A percentile compares a stretch with the other conserved stretches of the same genome.
phyloP scores from a whole-genome alignment of 1,140 invertebrate species.

The Bombus ignitus region DNA sequence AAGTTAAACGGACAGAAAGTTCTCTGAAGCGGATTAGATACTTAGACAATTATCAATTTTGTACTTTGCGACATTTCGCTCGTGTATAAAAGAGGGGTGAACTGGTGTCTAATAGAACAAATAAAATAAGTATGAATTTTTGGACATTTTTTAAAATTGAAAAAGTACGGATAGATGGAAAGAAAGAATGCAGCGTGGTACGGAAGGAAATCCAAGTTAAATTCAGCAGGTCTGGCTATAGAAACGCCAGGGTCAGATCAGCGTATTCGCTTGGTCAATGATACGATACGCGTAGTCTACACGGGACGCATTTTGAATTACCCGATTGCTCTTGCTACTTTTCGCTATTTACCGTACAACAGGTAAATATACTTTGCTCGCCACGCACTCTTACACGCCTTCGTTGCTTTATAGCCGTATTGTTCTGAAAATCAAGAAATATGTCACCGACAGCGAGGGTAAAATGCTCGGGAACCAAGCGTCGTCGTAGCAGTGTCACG shows the following conservation, averaged over 20 bases:
- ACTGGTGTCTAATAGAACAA: too few species aligned
- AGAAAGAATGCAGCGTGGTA: too few species aligned
- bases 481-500: constrained; percentile 74
- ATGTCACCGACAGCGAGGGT: constrained; percentile 80
- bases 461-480: constrained; percentile 77
- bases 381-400: constrained; percentile 66
- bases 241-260: not conserved
- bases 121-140: too few species aligned
- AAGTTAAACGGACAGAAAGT: too few species aligned
- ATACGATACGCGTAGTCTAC: not conserved
- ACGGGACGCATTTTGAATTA: constrained; percentile 74
- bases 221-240: too few species aligned
- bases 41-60: too few species aligned
- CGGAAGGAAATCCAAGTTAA: too few species aligned
- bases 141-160: too few species aligned
- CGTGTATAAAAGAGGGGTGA: fast-evolving
- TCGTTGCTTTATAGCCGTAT: constrained; percentile 78
- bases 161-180: too few species aligned
- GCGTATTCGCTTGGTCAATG: not conserved
- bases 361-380: constrained; percentile 59
- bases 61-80: too few species aligned
- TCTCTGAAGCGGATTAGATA: too few species aligned
- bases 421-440: constrained; percentile 82
- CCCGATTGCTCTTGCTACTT: constrained; percentile 35
- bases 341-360: constrained; percentile 57